Conservation (phyloP, 2,113 vertebrate genomes). For the Coturnix japonica region DNA sequence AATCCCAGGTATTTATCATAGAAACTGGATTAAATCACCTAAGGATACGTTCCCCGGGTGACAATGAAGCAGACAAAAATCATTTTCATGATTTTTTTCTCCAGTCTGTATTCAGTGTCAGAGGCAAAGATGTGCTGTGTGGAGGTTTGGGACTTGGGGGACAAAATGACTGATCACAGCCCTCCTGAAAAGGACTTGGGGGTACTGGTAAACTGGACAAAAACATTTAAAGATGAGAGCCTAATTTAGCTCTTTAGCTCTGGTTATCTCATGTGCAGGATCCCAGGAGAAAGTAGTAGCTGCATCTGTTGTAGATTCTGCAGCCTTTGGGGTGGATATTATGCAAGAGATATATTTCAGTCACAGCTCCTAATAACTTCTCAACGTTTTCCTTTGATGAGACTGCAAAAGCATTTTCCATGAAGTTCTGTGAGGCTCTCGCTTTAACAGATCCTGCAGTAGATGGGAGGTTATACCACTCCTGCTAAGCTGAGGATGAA, state of each 20-base stretch:
- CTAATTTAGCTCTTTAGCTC: background rate
- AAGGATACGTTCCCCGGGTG: background rate
- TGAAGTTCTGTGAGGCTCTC: background rate
- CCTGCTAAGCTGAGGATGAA: background rate
- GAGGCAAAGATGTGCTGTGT: background rate
- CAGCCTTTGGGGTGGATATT: background rate
- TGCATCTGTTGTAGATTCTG: accelerated
- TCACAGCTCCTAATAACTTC: background rate
- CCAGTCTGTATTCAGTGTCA: background rate
- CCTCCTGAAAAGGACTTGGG: no score
- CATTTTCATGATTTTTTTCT: background rate
- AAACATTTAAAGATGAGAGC: accelerated
- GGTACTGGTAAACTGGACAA: background rate
- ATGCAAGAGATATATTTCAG: background rate
- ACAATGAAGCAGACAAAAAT: background rate
- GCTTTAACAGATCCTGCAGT: background rate
- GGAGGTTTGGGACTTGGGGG: background rate
- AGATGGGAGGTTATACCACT: background rate
- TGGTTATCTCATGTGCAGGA: accelerated
- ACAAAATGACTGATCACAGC: no score
- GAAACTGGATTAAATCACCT: background rate
- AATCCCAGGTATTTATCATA: background rate
- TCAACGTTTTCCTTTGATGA: background rate
- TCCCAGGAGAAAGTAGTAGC: background rate
- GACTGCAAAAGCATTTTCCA: background rate